A percentile compares a stretch with the other conserved stretches of the same genome.
Evolutionary conservation across 2,113 vertebrate genomes (phyloP).

Genomic region (Onychorhynchus coronatus): DNA sequence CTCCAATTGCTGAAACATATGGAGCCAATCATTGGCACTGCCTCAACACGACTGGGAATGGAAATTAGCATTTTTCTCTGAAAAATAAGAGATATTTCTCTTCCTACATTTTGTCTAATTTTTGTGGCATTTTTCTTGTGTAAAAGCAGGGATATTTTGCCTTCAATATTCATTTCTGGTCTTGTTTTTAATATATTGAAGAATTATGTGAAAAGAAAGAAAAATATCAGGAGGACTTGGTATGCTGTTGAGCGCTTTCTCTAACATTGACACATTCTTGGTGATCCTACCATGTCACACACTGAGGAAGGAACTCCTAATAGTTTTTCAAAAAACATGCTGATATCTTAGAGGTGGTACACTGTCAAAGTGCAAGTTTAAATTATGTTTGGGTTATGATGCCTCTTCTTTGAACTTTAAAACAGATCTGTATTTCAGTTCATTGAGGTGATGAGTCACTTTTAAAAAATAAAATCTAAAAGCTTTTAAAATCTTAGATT

Average conservation of each 20-base stretch:
- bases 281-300: not conserved
- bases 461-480: not conserved
- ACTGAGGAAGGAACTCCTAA: not conserved
- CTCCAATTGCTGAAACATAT: slow-evolving; percentile 52
- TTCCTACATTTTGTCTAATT: not conserved
- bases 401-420: not conserved
- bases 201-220: not conserved
- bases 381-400: not conserved
- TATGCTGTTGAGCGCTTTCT: not conserved
- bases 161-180: not conserved
- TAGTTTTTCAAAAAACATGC: not conserved
- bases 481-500: slow-evolving; percentile 15
- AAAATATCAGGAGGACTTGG: not conserved
- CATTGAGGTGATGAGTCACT: not conserved
- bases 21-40: slow-evolving; percentile 30
- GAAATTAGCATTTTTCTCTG: slow-evolving; percentile 56
- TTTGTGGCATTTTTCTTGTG: not conserved
- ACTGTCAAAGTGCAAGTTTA: not conserved
- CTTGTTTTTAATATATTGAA: not conserved
- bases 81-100: slow-evolving; percentile 1
- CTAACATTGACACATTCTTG: not conserved
- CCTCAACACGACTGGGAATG: slow-evolving; percentile 43
- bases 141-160: not conserved
- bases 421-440: not conserved
- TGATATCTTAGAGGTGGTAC: not conserved